Evolutionary conservation across 2,888 invertebrate genomes (phyloP).

Genomic region (Ormyrus pomaceus): DNA sequence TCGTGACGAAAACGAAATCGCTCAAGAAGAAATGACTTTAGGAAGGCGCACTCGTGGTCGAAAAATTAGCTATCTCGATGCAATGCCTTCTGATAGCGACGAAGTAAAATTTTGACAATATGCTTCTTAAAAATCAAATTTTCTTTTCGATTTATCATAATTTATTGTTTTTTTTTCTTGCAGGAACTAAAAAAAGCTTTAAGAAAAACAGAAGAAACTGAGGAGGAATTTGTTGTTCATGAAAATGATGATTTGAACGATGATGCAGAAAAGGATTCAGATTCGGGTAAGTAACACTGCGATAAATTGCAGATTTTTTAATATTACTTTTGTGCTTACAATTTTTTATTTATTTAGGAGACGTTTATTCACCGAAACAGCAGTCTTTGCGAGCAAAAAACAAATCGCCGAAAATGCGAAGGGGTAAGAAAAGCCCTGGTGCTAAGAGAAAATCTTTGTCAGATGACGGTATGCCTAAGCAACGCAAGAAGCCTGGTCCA

Average conservation of each 20-base stretch:
- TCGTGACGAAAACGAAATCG: constrained; percentile 68
- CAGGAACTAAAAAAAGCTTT: constrained; percentile 75
- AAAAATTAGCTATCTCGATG: constrained; percentile 87
- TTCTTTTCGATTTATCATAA: not conserved
- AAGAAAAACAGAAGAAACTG: constrained; percentile 76
- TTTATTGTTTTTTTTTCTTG: not conserved
- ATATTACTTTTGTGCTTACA: too few relatives aligned
- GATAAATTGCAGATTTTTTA: too few relatives aligned
- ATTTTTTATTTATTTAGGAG: constrained; percentile 62
- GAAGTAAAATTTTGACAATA: constrained; percentile 77
- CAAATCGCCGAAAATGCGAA: constrained; percentile 64
- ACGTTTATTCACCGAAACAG: constrained; percentile 72
- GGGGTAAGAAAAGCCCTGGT: constrained; percentile 69
- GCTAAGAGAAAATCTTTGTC: constrained; percentile 65
- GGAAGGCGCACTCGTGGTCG: constrained; percentile 84
- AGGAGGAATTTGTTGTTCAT: constrained; percentile 77
- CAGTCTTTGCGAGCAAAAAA: constrained; percentile 66
- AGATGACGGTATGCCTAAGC: constrained; percentile 70
- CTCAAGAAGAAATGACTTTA: constrained; percentile 79
- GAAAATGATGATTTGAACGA: constrained; percentile 76
- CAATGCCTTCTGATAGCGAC: constrained; percentile 85
- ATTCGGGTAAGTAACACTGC: constrained; percentile 65
- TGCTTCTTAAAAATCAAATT: not conserved
- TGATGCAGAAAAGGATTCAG: constrained; percentile 74
- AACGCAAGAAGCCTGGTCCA: constrained; percentile 73